phyloP scores from a whole-genome alignment of 2,888 invertebrate genomes.

The Ochropleura leucogaster region DNA sequence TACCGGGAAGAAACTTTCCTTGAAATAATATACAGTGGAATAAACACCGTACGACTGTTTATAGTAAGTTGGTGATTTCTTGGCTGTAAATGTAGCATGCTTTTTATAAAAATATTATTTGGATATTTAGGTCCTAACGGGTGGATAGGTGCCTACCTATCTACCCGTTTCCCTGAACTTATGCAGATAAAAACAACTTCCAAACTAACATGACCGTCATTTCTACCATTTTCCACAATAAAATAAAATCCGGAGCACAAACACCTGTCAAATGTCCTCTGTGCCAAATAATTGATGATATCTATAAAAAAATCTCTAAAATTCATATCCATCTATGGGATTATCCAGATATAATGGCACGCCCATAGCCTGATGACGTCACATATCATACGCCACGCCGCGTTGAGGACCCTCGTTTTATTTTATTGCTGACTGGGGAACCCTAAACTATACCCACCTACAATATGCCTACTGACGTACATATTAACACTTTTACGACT shows the following conservation, averaged over 20 bases:
- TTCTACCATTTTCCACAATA: neutral
- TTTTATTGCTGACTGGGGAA: slow-evolving; percentile 76
- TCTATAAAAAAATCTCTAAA: slow-evolving; percentile 12
- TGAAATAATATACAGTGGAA: neutral
- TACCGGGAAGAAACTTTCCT: too few relatives aligned
- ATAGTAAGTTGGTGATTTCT: neutral
- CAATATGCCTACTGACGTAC: slow-evolving; percentile 54
- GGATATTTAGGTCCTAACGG: too few relatives aligned
- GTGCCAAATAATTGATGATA: neutral
- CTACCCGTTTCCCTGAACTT: neutral
- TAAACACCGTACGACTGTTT: neutral
- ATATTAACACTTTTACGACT: slow-evolving; percentile 64
- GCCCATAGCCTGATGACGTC: slow-evolving; percentile 73
- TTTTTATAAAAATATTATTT: too few relatives aligned
- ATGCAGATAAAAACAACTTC: neutral
- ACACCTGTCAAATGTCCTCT: neutral
- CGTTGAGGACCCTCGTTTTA: slow-evolving; percentile 74
- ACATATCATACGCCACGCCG: slow-evolving; percentile 65
- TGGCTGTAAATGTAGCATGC: neutral
- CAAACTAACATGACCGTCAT: neutral
- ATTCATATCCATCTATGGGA: slow-evolving; percentile 27
- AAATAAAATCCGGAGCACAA: neutral
- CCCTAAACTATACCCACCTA: slow-evolving; percentile 54
- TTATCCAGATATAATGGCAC: slow-evolving; percentile 66
- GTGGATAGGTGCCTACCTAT: too few relatives aligned